Conservation (phyloP, 2,797 vertebrate species). For the Peromyscus nudipes region DNA sequence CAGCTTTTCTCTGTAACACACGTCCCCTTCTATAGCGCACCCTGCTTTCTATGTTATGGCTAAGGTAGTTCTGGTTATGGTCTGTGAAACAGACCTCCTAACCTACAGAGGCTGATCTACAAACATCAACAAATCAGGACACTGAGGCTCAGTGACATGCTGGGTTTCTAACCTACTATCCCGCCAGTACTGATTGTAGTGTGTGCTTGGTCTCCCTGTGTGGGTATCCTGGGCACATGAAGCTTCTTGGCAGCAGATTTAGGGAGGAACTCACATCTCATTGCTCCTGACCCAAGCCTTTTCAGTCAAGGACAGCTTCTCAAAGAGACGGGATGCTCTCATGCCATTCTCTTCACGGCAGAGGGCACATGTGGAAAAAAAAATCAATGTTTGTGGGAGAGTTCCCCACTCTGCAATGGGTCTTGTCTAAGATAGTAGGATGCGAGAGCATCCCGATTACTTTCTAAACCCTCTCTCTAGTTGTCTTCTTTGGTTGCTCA, state of each 20-base stretch:
- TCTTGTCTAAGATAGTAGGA: background rate
- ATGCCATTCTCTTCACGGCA: background rate
- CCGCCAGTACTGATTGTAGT: background rate
- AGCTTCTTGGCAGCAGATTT: background rate
- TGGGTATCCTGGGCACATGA: accelerated
- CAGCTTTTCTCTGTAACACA: background rate
- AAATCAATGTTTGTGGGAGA: background rate
- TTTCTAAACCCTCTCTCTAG: background rate
- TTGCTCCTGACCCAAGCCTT: background rate
- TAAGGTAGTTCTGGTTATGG: background rate
- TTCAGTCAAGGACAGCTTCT: conserved; percentile 46
- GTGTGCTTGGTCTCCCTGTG: background rate
- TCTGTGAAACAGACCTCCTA: background rate
- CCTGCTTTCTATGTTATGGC: background rate
- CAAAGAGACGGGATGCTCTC: background rate
- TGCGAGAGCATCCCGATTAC: background rate
- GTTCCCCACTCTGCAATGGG: background rate
- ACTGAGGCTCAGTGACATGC: background rate
- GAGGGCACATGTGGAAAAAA: background rate
- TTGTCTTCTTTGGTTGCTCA: background rate
- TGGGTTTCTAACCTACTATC: background rate
- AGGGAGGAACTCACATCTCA: background rate
- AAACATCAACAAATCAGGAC: background rate
- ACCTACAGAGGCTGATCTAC: background rate
- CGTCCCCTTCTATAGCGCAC: background rate